Base-by-base conservation (phyloP, 2,888 invertebrate species). In the Deilephila elpenor region DNA sequence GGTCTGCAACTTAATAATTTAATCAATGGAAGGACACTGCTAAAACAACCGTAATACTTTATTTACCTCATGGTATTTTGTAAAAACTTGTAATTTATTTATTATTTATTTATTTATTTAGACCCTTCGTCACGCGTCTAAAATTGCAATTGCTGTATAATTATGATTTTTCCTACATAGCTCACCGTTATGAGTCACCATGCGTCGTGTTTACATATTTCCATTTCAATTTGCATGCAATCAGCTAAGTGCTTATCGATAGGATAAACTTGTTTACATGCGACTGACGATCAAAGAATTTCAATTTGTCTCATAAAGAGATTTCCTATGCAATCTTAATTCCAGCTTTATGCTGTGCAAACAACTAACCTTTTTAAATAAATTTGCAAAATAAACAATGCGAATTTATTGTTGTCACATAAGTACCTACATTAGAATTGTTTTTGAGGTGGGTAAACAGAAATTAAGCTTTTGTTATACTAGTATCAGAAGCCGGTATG, bases 181-280 rank as follows among this genome's bases (percentile, higher is more conserved):
- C n/a, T n/a, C 67, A 64, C 71, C 37, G 74, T 74, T 73, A 77
- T 77, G 75, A 74, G 60, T 76, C 73, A 73, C 64, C 76, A 56
- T 74, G 76, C 74, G 74, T 72, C 71, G 61, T 77, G 78, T 79
- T 80, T 81, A 70, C 77, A 74, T 78, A 77, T 79, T 77, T 77
- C 75, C 72, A 73, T 74, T 78, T 75, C 72, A 79, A 82, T 83
- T 82, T 79, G 77, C 76, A 84, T 80, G 78, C 75, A 78, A 78
- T 78, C 77, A 75, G 78, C 76, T 78, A 81, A 64, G 37, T 73
- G 77, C 67, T 74, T 76, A 78, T 76, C 72, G 77, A 78, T 77
- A 76, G 67, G 74, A 67, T 74, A 76, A 74, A 76, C 77, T 76
- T 76, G 78, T 78, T 79, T 76, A 78, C 67, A 64, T 67, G 59